Evolutionary conservation across 35 echinoderm and acorn worm species (phyloP).

Genomic region (Heliocidaris erythrogramma): DNA sequence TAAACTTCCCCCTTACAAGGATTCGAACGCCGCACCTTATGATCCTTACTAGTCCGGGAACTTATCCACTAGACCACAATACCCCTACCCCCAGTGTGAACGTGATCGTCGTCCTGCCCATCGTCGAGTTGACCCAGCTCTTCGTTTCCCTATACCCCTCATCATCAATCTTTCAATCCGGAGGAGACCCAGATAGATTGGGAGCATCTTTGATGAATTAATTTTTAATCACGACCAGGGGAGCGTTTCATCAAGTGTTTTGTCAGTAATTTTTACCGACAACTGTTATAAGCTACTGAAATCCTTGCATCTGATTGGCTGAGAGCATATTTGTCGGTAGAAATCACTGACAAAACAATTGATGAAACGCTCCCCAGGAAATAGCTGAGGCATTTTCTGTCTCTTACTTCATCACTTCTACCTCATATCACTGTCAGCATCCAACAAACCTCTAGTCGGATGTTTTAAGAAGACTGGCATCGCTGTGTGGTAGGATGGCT

Average conservation of each 20-base stretch:
- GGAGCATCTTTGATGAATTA: conserved; percentile 34
- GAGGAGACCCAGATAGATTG: background rate
- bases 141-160: background rate
- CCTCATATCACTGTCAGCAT: background rate
- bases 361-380: too few relatives aligned
- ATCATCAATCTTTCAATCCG: conserved; percentile 6
- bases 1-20: too few relatives aligned
- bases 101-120: background rate
- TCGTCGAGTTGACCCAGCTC: background rate
- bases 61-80: background rate
- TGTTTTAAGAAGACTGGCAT: background rate
- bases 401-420: background rate
- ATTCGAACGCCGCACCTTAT: background rate
- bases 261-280: too few relatives aligned
- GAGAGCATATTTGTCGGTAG: too few relatives aligned
- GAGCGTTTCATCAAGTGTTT: too few relatives aligned
- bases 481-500: background rate
- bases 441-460: background rate
- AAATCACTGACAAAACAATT: too few relatives aligned
- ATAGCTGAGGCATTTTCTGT: background rate
- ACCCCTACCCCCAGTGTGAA: background rate
- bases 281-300: too few relatives aligned
- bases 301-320: too few relatives aligned
- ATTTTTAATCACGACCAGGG: conserved; percentile 29
- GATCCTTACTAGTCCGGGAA: background rate